Base-by-base conservation (phyloP, 1,140 invertebrate species). In the Drosophila chauvacae region DNA sequence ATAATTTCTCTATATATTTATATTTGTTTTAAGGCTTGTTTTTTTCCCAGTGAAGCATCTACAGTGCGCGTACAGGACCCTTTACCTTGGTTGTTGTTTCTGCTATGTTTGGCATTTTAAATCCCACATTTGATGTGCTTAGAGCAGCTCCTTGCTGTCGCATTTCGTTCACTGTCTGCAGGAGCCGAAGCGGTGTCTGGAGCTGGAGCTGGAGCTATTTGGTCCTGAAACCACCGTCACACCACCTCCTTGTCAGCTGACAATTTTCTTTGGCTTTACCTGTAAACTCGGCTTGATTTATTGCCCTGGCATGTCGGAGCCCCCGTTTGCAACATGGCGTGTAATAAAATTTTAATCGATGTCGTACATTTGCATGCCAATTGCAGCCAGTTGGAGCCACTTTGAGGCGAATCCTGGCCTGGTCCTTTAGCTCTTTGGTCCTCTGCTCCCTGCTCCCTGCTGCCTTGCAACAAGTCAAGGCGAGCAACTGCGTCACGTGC, bases 321-420 rank as follows among this genome's bases (percentile, higher is more conserved):
- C 39, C 66, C 62, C 60, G 69, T 60, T 77, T 59, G 74, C 74
- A 63, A 86, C 82, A 87, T 90, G 81, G 85, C 85, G 81, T 90
- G 85, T 90, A 90, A 90, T 90, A 90, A 90, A 90, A 90, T 90
- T 90, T 90, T 90, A 90, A 90, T 90, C 85, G 85, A 90, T 90
- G 85, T 90, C 85, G 85, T 85, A 90, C 85, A 90, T 90, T 90
- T 90, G 81, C 85, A 88, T 88, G 86, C 85, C 85, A 90, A 88
- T 90, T 90, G 85, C 84, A 84, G 77, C 63, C 84, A 69, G 71
- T 81, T 74, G 62, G 55, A 77, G 70, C 66, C 68, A 73, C 70
- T 73, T 73, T 72, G 45, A 51, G 66, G 66, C 45, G 44, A 51
- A 70, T 55, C 66, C 60, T 16, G 48, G 48, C 48, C 66, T 23